Conservation (phyloP, 2,888 invertebrate species). For the Dryobotodes eremita region DNA sequence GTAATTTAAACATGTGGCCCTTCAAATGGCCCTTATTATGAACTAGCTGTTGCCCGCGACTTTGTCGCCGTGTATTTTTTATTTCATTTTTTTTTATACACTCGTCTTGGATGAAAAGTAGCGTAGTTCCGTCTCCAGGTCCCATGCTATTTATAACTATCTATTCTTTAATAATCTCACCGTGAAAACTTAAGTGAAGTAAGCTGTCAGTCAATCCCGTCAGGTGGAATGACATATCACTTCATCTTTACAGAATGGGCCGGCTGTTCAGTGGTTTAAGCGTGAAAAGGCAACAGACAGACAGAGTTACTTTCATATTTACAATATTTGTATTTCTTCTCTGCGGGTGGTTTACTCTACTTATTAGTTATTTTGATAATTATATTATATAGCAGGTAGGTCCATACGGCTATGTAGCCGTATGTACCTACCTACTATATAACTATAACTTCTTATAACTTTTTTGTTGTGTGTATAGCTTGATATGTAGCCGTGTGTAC, state of each 20-base stretch:
- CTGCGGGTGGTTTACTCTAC: neutral
- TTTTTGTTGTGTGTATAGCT: too few species aligned
- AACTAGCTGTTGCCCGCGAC: neutral
- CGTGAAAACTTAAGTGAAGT: neutral
- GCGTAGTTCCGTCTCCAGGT: too few species aligned
- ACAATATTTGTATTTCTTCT: neutral
- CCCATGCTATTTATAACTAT: neutral
- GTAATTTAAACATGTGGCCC: conserved; percentile 43
- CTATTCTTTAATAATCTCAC: neutral
- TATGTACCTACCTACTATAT: too few species aligned
- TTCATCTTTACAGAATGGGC: neutral
- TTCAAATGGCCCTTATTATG: conserved; percentile 10
- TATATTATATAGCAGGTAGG: too few species aligned
- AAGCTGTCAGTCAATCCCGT: neutral
- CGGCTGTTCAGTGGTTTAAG: neutral
- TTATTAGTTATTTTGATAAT: neutral
- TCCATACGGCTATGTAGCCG: too few species aligned
- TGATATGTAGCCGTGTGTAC: too few species aligned
- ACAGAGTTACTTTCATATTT: neutral
- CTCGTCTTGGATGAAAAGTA: neutral
- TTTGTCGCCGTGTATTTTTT: neutral
- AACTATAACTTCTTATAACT: too few species aligned
- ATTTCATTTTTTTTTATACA: neutral
- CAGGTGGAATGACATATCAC: neutral
- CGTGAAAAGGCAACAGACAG: neutral